These are phyloP conservation scores for Phylloscopus collybita DNA, from an alignment of 2,797 vertebrate genomes.

Conservation along the genomic window DNA sequence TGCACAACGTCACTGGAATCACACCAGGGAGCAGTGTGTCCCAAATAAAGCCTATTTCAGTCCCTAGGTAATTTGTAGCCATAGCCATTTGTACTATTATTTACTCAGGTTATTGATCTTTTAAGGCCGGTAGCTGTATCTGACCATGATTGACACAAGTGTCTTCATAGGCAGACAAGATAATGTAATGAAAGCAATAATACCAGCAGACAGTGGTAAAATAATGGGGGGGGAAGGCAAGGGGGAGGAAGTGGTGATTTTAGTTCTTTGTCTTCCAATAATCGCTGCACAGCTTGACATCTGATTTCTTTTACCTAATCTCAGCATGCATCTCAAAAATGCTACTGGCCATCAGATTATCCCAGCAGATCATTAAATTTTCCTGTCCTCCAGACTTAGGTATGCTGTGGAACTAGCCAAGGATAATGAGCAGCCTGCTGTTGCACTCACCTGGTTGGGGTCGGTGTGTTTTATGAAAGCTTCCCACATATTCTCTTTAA, in stretches of 20 bases:
- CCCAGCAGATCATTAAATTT: constrained; percentile 66
- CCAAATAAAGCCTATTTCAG: neutral
- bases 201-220: constrained; percentile 23
- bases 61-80: neutral
- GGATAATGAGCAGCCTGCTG: constrained; percentile 64
- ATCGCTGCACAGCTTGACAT: constrained; percentile 40
- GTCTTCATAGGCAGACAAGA: neutral
- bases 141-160: neutral
- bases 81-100: neutral
- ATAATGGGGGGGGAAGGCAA: neutral
- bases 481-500: constrained; percentile 43
- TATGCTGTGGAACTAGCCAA: constrained; percentile 30
- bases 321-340: constrained; percentile 59
- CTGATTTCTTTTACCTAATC: constrained; percentile 66
- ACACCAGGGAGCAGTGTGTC: neutral
- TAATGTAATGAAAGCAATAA: constrained; percentile 7
- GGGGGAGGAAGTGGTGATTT: constrained; percentile 24
- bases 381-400: neutral
- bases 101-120: constrained; percentile 32
- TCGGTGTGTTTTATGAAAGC: constrained; percentile 14
- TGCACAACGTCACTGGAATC: neutral
- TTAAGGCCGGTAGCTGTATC: neutral
- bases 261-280: constrained; percentile 52
- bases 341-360: constrained; percentile 59
- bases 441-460: constrained; percentile 56